phyloP scores from a whole-genome alignment of 1,140 invertebrate species.

The Caenorhabditis briggsae region DNA sequence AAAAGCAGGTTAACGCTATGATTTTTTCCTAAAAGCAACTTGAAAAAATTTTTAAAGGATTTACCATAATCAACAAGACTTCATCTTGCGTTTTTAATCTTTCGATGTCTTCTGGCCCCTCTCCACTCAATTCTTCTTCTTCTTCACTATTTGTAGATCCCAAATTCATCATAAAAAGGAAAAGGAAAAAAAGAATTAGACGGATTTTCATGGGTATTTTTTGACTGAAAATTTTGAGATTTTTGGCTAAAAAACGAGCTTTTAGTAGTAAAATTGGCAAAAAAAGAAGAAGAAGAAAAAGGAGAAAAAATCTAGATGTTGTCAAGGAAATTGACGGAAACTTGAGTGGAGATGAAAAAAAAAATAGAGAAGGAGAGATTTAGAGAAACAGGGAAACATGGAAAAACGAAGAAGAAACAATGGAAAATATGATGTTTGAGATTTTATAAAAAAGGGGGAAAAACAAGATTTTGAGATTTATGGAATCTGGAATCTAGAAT shows the following conservation, averaged over 20 bases:
- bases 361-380: too few species aligned
- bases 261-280: background rate
- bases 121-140: background rate
- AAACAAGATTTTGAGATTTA: constrained; percentile 11
- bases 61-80: background rate
- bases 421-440: constrained; percentile 16
- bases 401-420: too few species aligned
- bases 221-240: background rate
- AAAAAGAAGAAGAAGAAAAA: background rate
- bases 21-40: too few species aligned
- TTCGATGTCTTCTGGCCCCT: background rate
- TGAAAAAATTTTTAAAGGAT: background rate
- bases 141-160: background rate
- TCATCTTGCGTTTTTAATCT: background rate
- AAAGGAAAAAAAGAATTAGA: background rate
- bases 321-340: background rate
- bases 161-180: constrained; percentile 31
- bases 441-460: background rate
- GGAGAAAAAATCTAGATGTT: background rate
- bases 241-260: too few species aligned
- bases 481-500: constrained; percentile 3
- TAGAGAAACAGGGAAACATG: background rate
- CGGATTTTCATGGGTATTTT: background rate
- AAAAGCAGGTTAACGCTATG: too few species aligned
- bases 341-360: background rate